These are phyloP conservation scores for Sebastes variabilis DNA, from an alignment of 2,797 vertebrate species.

Conservation along the genomic window DNA sequence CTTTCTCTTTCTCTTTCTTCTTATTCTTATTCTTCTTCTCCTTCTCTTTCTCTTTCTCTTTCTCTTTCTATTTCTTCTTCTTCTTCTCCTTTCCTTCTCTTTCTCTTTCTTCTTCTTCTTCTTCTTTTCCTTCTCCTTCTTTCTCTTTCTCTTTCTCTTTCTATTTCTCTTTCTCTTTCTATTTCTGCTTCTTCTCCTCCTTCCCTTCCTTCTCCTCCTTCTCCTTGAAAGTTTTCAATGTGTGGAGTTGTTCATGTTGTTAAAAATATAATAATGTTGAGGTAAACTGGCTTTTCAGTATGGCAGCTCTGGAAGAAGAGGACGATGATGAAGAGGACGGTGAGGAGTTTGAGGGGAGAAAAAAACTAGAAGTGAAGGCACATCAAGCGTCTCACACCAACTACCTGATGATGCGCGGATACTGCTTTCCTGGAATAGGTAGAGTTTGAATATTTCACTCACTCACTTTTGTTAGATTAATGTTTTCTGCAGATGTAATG, in stretches of 20 bases:
- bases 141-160: too few species aligned
- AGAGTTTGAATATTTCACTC: not conserved
- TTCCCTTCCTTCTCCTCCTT: too few species aligned
- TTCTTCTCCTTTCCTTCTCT: rapidly evolving
- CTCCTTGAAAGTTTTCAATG: not conserved
- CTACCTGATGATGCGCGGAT: slow-evolving; percentile 94
- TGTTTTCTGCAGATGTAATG: not conserved
- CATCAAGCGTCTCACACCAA: slow-evolving; percentile 95
- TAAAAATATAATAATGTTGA: not conserved
- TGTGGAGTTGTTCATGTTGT: not conserved
- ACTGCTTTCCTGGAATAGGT: slow-evolving; percentile 87
- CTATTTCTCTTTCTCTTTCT: too few species aligned
- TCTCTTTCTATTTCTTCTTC: rapidly evolving
- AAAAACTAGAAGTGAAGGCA: slow-evolving; percentile 87
- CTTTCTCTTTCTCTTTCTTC: too few species aligned
- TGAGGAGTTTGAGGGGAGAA: slow-evolving; percentile 80
- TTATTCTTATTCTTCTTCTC: rapidly evolving
- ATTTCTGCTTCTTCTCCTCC: too few species aligned
- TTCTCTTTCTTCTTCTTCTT: rapidly evolving
- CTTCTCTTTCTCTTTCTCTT: too few species aligned
- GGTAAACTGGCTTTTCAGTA: slow-evolving; percentile 63
- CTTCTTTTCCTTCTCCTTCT: rapidly evolving
- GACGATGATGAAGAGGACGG: slow-evolving; percentile 85
- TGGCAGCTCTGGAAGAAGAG: slow-evolving; percentile 86
- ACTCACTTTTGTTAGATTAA: not conserved